These are phyloP conservation scores for Holothuria scabra DNA, from an alignment of 53 echinoderm and acorn worm species.

Conservation along the genomic window DNA sequence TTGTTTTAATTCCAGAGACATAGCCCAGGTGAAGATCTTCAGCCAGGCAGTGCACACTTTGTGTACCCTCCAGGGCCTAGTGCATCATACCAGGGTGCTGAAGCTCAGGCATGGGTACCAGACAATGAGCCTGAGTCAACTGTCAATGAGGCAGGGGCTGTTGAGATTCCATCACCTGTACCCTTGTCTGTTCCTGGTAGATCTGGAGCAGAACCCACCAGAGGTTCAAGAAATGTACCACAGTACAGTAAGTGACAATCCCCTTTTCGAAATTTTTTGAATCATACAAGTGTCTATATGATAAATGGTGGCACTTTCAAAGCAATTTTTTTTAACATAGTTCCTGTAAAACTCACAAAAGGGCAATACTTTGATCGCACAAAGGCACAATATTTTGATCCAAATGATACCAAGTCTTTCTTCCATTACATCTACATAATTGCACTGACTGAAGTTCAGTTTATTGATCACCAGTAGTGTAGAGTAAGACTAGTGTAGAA, in stretches of 20 bases:
- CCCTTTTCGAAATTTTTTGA: no score
- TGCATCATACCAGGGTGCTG: conserved; percentile 34
- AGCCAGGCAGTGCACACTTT: conserved; percentile 4
- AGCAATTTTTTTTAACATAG: no score
- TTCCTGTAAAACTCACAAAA: no score
- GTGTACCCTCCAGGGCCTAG: conserved; percentile 25
- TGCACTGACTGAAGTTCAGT: no score
- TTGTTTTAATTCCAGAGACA: neutral
- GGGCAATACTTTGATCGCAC: no score
- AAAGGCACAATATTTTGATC: no score
- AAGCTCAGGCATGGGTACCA: conserved; percentile 36
- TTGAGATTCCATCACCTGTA: conserved; percentile 19
- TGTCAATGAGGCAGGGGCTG: conserved; percentile 61
- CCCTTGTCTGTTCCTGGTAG: neutral
- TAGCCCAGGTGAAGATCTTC: neutral
- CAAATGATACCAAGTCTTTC: no score
- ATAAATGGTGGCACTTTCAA: no score
- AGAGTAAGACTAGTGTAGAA: no score
- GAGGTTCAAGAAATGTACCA: neutral
- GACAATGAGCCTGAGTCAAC: conserved; percentile 86
- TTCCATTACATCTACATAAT: no score
- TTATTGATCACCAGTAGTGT: no score
- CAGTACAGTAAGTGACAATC: conserved; percentile 22
- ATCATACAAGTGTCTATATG: no score
- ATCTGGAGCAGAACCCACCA: neutral